Conservation (phyloP, 1,140 invertebrate species). For the Brachystomella parvula region DNA sequence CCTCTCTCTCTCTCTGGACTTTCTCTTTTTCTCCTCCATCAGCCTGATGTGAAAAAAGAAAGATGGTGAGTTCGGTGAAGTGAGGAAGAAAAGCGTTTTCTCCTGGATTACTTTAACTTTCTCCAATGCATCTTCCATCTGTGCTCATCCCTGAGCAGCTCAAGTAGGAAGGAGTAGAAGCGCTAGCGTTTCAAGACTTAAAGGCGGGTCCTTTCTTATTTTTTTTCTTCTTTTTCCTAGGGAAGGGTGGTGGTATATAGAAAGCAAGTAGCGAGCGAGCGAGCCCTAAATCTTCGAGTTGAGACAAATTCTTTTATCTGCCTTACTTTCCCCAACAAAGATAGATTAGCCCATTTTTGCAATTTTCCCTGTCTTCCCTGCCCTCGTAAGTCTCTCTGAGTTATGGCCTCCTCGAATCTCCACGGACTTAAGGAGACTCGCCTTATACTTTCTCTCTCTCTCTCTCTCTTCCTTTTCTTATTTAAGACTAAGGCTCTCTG, state of each 20-base stretch:
- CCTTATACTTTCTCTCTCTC: constrained; percentile 21
- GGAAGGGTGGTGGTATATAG: too few relatives aligned
- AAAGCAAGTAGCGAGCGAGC: constrained; percentile 15
- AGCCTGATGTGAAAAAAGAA: constrained; percentile 29
- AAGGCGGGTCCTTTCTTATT: not conserved
- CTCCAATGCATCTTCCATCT: not conserved
- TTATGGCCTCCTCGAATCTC: constrained; percentile 40
- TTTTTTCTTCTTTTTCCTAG: not conserved
- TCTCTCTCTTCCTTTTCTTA: constrained; percentile 14
- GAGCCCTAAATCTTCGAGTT: constrained; percentile 39
- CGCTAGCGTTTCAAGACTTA: not conserved
- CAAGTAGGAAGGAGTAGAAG: not conserved
- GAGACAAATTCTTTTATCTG: constrained; percentile 43
- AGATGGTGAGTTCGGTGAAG: constrained; percentile 32
- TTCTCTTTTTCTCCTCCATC: constrained; percentile 3
- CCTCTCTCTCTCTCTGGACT: too few relatives aligned
- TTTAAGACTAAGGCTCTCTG: too few relatives aligned
- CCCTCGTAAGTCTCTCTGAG: constrained; percentile 39
- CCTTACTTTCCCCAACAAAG: constrained; percentile 42
- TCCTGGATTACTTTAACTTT: constrained; percentile 3
- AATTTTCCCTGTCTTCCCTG: constrained; percentile 40
- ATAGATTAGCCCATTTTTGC: constrained; percentile 42
- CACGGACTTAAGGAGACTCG: constrained; percentile 37
- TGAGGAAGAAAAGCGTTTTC: constrained; percentile 9
- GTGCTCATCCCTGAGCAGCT: not conserved